Evolutionary conservation across 1,140 invertebrate genomes (phyloP), one percentile per base, ranked within the genome.

Genomic region (Apis florea): DNA sequence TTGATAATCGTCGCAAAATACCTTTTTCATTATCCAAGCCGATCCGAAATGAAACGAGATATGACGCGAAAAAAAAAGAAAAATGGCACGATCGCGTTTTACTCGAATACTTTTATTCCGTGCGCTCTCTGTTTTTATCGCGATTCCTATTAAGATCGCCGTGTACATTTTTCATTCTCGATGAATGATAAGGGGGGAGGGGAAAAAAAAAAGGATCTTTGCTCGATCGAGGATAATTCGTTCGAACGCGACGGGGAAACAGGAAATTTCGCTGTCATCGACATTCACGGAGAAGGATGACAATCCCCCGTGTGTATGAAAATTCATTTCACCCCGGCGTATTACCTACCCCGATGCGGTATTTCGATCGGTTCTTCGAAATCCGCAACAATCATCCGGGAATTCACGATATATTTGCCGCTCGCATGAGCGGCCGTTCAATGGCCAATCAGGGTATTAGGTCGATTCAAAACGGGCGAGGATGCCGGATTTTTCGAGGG

Each of bases 381-480:
- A 59, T 24, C 40, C 71, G n/a, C 31, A 40, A 73, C 71, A 59
- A 49, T 58, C 31, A 24, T 59, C 31, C 31, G 15, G 10, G 11
- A 49, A 26, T 31, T 71, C 26, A 15, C 53, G 26, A 54, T 56
- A 40, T 15, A 61, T 72, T 49, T 24, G 12, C 9, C 17, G 17
- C 24, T 11, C 31, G 40, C 40, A 17, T 19, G 8, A 3, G 21
- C 10, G 31, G 13, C 12, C 56, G 40, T 51, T 61, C 56, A 61
- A 71, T 40, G 51, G 69, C 54, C 53, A 71, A 26, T 74, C 56
- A 59, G 10, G 58, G 72, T 63, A 74, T 74, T 74, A 61, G n/a
- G 40, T 3, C 26, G 69, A 68, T 68, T 71, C 26, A 21, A 54
- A 31, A 13, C 51, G n/a, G 26, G 2, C 0, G 19, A 1, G 26